Base-by-base conservation (phyloP, 2,888 invertebrate genomes). In the Euzophera pinguis region DNA sequence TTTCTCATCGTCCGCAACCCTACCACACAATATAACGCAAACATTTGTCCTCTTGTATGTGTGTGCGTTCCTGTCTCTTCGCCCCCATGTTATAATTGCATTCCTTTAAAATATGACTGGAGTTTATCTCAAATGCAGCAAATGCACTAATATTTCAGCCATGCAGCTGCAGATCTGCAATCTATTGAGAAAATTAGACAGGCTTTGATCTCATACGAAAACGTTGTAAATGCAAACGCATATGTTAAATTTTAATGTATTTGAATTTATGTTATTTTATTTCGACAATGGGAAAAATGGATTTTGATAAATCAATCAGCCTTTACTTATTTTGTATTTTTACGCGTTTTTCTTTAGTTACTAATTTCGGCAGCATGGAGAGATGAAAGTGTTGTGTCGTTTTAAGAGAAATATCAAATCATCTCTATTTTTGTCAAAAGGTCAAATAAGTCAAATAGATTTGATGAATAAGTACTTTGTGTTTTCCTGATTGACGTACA, bases 31-130 rank as follows among this genome's bases (percentile, higher is more conserved):
- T 58, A 59, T 60, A 65, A 71, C 61, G 59, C 63, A 70, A 65
- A 69, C 65, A 74, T 69, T 82, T 84, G 80, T 75, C 74, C 75
- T 75, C 81, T 73, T 63, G 77, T 65, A 74, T 68, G 66, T 78
- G 78, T 71, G 73, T 63, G 67, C 64, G 70, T 68, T 79, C 80
- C 82, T 59, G 65, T 67, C 58, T 60, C 37, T 5, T 22, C 73
- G 75, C 81, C 81, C 81, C 81, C 81, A 80, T 71, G 76, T 79
- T 84, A 84, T 88, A 87, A 89, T 89, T 89, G 85, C 89, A 89
- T 89, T 89, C 86, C 84, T 71, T 78, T 83, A 84, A 88, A 84
- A 84, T 87, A 86, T 87, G 78, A 81, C 77, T 77, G 72, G 67
- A 78, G 76, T 78, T 81, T 77, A 75, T 79, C 77, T 75, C 14